phyloP scores from a whole-genome alignment of 1,140 invertebrate species.

The Papilio dardanus region DNA sequence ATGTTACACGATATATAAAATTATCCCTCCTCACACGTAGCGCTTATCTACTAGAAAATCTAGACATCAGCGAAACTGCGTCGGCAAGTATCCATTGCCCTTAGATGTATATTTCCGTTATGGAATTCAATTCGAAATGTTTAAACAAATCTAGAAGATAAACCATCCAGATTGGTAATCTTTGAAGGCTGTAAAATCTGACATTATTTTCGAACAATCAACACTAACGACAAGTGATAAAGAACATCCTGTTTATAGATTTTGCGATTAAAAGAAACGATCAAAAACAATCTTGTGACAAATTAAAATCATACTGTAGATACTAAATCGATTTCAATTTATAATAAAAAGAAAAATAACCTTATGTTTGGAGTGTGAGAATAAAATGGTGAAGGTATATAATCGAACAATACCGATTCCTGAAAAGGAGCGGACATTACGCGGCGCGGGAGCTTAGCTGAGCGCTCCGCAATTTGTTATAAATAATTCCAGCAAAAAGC shows the following conservation, averaged over 20 bases:
- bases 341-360: not conserved
- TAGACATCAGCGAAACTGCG: not conserved
- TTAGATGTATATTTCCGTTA: not conserved
- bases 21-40: conserved; percentile 29
- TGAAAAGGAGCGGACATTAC: conserved; percentile 37
- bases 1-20: conserved; percentile 36
- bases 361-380: not conserved
- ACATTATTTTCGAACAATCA: no score
- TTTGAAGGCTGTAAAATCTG: no score
- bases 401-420: conserved; percentile 29
- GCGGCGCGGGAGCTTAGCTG: conserved; percentile 39
- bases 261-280: not conserved
- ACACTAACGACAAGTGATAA: not conserved
- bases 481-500: conserved; percentile 57
- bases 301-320: not conserved
- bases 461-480: conserved; percentile 57
- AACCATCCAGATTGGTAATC: not conserved
- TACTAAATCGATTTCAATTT: not conserved
- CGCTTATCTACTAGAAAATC: not conserved
- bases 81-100: not conserved
- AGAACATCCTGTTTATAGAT: not conserved
- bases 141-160: not conserved
- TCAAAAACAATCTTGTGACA: not conserved
- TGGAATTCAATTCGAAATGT: not conserved
- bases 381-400: conserved; percentile 10